Conservation (phyloP, 2,797 vertebrate genomes). For the Xenopus petersii region DNA sequence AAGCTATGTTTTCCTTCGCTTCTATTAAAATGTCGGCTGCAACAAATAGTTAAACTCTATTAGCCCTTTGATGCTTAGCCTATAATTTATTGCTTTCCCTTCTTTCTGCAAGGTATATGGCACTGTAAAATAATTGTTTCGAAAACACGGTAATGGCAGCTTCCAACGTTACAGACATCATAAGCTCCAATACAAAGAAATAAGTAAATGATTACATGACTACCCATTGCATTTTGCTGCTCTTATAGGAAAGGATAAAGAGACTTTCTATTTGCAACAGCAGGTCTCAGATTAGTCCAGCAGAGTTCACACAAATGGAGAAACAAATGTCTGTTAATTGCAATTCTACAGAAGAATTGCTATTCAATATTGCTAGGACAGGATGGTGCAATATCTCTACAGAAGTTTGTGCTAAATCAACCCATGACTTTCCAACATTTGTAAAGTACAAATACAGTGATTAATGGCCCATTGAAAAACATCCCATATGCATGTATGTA, state of each 20-base stretch:
- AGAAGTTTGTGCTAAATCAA: neutral
- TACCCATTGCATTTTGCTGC: slow-evolving; percentile 62
- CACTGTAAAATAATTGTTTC: slow-evolving; percentile 57
- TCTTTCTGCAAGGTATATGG: slow-evolving; percentile 33
- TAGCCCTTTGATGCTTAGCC: slow-evolving; percentile 18
- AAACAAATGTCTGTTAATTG: slow-evolving; percentile 64
- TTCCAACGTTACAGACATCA: slow-evolving; percentile 56
- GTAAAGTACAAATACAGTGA: too few species aligned
- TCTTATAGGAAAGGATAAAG: slow-evolving; percentile 64
- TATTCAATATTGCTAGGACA: slow-evolving; percentile 29
- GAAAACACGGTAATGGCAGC: slow-evolving; percentile 53
- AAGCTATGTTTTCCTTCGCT: too few species aligned
- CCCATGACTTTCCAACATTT: too few species aligned
- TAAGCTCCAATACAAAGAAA: slow-evolving; percentile 61
- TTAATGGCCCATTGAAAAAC: too few species aligned
- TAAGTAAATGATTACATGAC: slow-evolving; percentile 62
- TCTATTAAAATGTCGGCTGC: neutral
- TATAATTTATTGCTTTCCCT: slow-evolving; percentile 34
- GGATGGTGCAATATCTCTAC: slow-evolving; percentile 27
- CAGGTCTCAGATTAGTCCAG: slow-evolving; percentile 65
- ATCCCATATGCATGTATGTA: too few species aligned
- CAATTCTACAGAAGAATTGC: slow-evolving; percentile 51
- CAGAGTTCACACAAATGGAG: slow-evolving; percentile 59
- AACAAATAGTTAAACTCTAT: slow-evolving; percentile 28
- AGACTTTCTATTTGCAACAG: slow-evolving; percentile 64